Evolutionary conservation across 2,113 vertebrate species (phyloP), one percentile per base, ranked within the genome.

Genomic region (Petrocephalus zakoni): DNA sequence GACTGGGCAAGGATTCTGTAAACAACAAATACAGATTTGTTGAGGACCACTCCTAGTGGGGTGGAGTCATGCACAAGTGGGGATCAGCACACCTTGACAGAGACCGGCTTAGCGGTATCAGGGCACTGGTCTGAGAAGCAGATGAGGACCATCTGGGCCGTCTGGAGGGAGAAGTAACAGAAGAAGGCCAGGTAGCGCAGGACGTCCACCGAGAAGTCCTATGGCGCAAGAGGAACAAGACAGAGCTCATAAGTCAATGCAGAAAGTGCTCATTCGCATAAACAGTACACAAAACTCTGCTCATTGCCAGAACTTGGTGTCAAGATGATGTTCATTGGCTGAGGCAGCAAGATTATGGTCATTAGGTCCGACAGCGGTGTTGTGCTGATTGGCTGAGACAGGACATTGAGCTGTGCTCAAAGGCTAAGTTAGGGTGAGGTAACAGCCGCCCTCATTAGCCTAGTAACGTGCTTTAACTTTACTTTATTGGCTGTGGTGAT

Each of bases 1-100:
- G 88, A 97, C 96, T 37, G 97, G 97, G 93, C 96, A 98, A 0
- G 91, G 94, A 82, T 97, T 97, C 97, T 98, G 92, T 91, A 89
- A 17, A 42, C 84, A 78, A n/a, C 1, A 34, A 46, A 85, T 51
- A 37, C 9, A 55, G 84, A 47, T 53, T 25, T 11, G 52, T 52
- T 56, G 13, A 55, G 8, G 42, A 87, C 21, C 37, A 29, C 22
- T 78, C 4, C 2, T 19, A 64, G 58, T 87, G 86, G 56, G 25
- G 34, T 6, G 1, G 15, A 7, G 68, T 5, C 29, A 3, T 4
- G 29, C 29, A 11, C 68, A 5, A 17, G 68, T 47, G 37, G 47
- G 4, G 0, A 47, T 2, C 19, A 46, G 19, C 21, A n/a, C 93
- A 97, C 97, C 88, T 93, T 61, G 10, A 17, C 87, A 17, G 51